Conservation (phyloP, 1,140 invertebrate genomes). For the Ruditapes philippinarum region DNA sequence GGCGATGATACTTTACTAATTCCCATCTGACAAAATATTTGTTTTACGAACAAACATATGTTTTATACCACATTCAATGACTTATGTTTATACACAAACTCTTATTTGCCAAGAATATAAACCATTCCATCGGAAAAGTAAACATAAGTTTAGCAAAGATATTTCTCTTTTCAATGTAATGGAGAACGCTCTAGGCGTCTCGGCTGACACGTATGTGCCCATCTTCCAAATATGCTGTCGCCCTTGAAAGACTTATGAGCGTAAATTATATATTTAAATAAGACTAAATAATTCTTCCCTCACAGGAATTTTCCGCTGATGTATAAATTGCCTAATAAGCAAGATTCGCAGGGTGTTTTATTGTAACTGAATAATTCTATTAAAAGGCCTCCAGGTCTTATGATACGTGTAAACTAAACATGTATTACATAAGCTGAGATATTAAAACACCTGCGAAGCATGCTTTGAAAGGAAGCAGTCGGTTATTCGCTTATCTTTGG, state of each 20-base stretch:
- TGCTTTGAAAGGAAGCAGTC: too few relatives aligned
- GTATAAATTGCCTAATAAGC: too few relatives aligned
- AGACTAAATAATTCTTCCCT: background rate
- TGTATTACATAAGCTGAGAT: too few relatives aligned
- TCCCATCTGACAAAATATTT: constrained; percentile 46
- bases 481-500: too few relatives aligned
- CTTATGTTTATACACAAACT: constrained; percentile 36
- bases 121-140: constrained; percentile 12
- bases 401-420: too few relatives aligned
- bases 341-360: too few relatives aligned
- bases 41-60: constrained; percentile 15
- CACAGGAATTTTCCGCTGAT: too few relatives aligned
- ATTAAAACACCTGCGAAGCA: too few relatives aligned
- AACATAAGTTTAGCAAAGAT: constrained; percentile 8
- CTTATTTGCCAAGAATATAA: constrained; percentile 27
- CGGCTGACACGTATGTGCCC: background rate
- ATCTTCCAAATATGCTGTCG: background rate
- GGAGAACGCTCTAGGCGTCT: background rate
- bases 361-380: too few relatives aligned
- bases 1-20: constrained; percentile 4
- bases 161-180: background rate
- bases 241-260: background rate
- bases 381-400: too few relatives aligned
- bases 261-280: background rate
- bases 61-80: constrained; percentile 32